Evolutionary conservation across 2,888 invertebrate genomes (phyloP).

Genomic region (Buathra laborator): DNA sequence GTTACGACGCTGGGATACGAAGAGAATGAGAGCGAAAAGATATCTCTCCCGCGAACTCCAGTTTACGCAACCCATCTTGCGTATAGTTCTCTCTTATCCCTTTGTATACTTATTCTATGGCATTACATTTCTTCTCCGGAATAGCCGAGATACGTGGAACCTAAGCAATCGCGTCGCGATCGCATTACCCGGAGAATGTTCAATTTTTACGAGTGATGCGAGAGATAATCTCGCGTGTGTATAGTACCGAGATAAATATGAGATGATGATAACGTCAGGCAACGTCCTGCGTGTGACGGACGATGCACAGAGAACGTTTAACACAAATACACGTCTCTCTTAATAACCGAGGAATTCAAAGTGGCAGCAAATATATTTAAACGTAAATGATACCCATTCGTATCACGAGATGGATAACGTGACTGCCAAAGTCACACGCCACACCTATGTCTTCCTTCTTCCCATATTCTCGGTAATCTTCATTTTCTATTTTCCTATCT

Average conservation of each 20-base stretch:
- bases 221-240: neutral
- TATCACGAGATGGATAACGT: neutral
- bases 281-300: too few species aligned
- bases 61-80: conserved; percentile 43
- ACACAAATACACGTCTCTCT: neutral
- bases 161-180: conserved; percentile 31
- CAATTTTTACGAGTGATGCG: conserved; percentile 40
- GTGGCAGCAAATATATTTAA: neutral
- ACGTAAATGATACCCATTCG: neutral
- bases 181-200: conserved; percentile 21
- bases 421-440: neutral
- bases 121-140: conserved; percentile 20
- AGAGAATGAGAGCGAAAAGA: conserved; percentile 11
- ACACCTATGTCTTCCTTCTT: neutral
- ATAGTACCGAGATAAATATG: neutral
- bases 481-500: neutral
- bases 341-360: neutral
- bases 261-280: neutral
- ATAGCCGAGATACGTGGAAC: conserved; percentile 12
- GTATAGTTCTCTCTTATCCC: neutral
- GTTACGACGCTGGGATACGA: neutral
- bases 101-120: neutral
- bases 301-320: neutral
- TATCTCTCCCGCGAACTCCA: conserved; percentile 23
- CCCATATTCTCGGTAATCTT: neutral